Base-by-base conservation (phyloP, 2,888 invertebrate species). In the Dioctria linearis region DNA sequence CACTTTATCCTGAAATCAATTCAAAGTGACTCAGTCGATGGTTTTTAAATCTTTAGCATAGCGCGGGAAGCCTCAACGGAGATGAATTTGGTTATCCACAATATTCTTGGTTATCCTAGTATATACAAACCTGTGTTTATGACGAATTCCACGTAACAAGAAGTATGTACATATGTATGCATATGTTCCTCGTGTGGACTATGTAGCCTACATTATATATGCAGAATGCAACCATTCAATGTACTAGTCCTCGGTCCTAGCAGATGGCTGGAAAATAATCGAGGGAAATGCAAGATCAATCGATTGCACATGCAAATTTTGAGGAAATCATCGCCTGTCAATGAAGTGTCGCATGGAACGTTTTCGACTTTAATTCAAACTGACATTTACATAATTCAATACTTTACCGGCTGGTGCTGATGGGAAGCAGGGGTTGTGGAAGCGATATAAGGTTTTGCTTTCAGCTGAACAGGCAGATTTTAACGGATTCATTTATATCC, bases 261-360 rank as follows among this genome's bases (percentile, higher is more conserved):
- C 76, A 63, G 49, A 61, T 61, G 76, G 76, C 51, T 73, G 59
- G 73, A 59, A 69, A 73, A 73, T 73, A 73, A 73, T 57, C 73
- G 73, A 43, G 73, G 73, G 54, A 57, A 37, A 42, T 73, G 73
- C 73, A 59, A 73, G 73, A 76, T 76, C 76, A 76, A 63, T 76
- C 76, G 76, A 76, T 76, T 76, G 46, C 76, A 76, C 46, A 76
- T 76, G 76, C 76, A 76, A 76, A 76, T 76, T 76, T 76, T 63
- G 76, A 61, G 73, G 73, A 49, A 76, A 76, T 76, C 76, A 63
- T 61, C 76, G 61, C 76, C 13, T 63, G 76, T 76, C 76, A 76
- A 76, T 76, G 76, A 76, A 76, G 76, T 76, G 76, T 76, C 76
- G 61, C 75, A 42, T 11, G 13, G 59, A 51, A 75, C 75, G 75